phyloP scores from a whole-genome alignment of 2,113 vertebrate genomes.

The Leucopsar rothschildi region DNA sequence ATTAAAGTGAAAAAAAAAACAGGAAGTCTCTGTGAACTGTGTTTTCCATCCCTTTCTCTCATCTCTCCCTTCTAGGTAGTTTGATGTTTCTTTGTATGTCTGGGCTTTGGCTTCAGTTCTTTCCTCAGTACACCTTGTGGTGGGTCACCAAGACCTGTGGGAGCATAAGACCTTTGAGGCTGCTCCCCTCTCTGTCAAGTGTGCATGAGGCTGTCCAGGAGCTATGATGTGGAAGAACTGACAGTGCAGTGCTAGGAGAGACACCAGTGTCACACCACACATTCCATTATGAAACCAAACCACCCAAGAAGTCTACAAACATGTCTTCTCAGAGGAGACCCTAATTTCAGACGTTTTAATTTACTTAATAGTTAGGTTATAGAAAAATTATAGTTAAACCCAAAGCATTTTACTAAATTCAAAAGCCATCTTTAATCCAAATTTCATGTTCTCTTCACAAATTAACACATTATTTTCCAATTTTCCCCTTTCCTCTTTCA shows the following conservation, averaged over 20 bases:
- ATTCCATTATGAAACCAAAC: background rate
- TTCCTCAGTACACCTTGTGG: background rate
- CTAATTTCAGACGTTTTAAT: background rate
- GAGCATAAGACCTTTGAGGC: background rate
- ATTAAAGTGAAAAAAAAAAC: background rate
- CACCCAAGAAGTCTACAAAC: background rate
- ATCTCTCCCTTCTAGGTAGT: background rate
- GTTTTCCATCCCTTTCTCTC: background rate
- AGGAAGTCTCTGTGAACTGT: background rate
- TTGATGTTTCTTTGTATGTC: background rate
- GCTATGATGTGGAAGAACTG: background rate
- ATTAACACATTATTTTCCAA: background rate
- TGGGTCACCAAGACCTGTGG: background rate
- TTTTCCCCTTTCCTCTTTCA: background rate
- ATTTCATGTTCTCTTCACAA: background rate
- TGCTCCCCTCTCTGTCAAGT: background rate
- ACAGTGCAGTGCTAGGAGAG: background rate
- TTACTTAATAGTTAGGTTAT: background rate
- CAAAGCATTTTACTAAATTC: background rate
- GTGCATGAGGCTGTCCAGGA: background rate
- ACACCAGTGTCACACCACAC: fast-evolving
- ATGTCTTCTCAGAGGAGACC: background rate
- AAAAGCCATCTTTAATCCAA: background rate
- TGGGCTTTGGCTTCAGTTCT: background rate
- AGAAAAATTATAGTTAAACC: background rate